Percentiles rank a stretch among this genome's conserved stretches.
Evolutionary conservation across 2,888 invertebrate species (phyloP).

Genomic region (Pachydiplax longipennis): DNA sequence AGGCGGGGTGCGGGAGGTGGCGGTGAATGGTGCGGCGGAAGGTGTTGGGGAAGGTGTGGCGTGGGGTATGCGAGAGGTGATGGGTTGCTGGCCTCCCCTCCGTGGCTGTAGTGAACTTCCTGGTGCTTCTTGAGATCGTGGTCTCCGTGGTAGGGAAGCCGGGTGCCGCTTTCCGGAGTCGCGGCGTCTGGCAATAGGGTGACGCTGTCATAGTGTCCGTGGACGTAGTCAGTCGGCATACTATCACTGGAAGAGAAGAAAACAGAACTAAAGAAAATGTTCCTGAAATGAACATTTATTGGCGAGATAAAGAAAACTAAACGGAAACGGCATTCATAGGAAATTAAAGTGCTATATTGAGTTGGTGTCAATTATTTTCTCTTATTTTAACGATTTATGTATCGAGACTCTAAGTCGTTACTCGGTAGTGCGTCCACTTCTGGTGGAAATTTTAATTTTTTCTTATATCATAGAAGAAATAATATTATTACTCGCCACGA

Average conservation of each 20-base stretch:
- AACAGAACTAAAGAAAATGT: too few relatives aligned
- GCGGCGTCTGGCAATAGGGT: slow-evolving; percentile 49
- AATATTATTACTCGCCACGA: too few relatives aligned
- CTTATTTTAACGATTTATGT: too few relatives aligned
- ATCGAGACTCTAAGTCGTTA: too few relatives aligned
- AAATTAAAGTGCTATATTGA: too few relatives aligned
- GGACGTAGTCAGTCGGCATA: slow-evolving; percentile 8
- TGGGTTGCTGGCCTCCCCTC: not conserved
- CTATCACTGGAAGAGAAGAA: not conserved
- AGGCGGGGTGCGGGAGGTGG: slow-evolving; percentile 56
- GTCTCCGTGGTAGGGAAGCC: slow-evolving; percentile 61
- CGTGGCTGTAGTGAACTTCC: slow-evolving; percentile 20
- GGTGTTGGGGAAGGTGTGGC: slow-evolving; percentile 60
- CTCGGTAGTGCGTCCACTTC: too few relatives aligned
- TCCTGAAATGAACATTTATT: too few relatives aligned
- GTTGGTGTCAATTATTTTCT: too few relatives aligned
- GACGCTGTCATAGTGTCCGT: slow-evolving; percentile 44
- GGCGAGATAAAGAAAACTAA: too few relatives aligned
- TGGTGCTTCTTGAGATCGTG: slow-evolving; percentile 50
- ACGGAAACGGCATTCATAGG: too few relatives aligned
- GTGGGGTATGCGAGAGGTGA: slow-evolving; percentile 35
- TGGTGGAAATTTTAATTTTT: too few relatives aligned
- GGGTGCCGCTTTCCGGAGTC: slow-evolving; percentile 49
- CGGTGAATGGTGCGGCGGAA: slow-evolving; percentile 65
- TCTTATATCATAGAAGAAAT: too few relatives aligned